Conservation (phyloP, 2,888 invertebrate species). For the Tanypteryx hageni region DNA sequence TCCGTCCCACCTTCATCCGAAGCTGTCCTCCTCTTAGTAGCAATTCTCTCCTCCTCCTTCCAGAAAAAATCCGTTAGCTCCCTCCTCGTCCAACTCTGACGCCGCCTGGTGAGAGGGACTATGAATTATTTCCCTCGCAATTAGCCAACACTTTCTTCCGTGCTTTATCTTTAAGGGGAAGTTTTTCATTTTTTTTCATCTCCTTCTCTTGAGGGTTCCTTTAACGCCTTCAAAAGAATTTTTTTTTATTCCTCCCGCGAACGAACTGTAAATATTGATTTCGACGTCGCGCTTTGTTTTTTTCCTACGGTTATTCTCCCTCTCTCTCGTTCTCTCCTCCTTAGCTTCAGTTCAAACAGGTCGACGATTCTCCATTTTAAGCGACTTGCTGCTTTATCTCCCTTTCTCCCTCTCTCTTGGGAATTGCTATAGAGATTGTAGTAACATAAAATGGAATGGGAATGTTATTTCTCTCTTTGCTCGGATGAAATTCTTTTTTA, state of each 20-base stretch:
- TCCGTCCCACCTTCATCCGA: neutral
- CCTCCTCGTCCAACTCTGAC: neutral
- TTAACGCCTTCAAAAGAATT: neutral
- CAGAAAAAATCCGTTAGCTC: neutral
- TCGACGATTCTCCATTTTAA: too few relatives aligned
- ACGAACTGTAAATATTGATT: neutral
- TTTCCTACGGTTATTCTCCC: neutral
- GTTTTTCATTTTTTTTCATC: neutral
- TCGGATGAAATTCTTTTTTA: too few relatives aligned
- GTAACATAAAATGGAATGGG: too few relatives aligned
- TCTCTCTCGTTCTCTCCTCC: neutral
- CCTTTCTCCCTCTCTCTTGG: too few relatives aligned
- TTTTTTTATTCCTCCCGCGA: neutral
- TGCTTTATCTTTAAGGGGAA: neutral
- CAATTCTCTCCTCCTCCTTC: neutral
- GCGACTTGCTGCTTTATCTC: too few relatives aligned
- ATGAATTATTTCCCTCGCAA: slow-evolving; percentile 16
- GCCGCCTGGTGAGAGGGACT: neutral
- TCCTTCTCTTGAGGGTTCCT: slow-evolving; percentile 1
- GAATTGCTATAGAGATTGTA: too few relatives aligned
- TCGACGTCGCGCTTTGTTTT: neutral
- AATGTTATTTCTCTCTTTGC: too few relatives aligned
- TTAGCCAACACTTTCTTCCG: neutral
- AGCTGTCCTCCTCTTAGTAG: neutral
- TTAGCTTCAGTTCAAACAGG: neutral